These are phyloP conservation scores for Teleopsis dalmanni DNA, from an alignment of 1,140 invertebrate genomes.

Conservation along the genomic window DNA sequence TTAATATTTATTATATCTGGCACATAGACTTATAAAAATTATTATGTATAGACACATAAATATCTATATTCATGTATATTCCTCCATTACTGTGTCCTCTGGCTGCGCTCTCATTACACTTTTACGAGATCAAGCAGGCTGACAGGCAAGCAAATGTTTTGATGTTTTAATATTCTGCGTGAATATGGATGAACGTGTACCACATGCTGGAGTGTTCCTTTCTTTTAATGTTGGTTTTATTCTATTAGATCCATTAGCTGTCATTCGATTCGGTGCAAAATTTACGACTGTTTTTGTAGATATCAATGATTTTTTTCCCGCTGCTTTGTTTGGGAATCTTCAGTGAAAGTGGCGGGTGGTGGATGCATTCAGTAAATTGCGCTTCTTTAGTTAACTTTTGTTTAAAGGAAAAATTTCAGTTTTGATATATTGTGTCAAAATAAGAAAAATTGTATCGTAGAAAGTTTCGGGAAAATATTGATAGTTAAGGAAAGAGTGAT, in stretches of 20 bases:
- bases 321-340: neutral
- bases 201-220: neutral
- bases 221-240: constrained; percentile 1
- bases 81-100: too few relatives aligned
- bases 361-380: neutral
- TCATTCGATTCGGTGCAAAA: constrained; percentile 5
- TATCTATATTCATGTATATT: too few relatives aligned
- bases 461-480: too few relatives aligned
- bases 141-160: constrained; percentile 8
- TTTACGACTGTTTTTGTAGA: neutral
- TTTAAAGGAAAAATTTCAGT: neutral
- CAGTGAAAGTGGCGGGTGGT: neutral
- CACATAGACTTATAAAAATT: neutral
- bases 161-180: constrained; percentile 7
- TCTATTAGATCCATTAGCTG: constrained; percentile 6
- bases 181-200: constrained; percentile 3
- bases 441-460: constrained; percentile 7
- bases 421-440: constrained; percentile 9
- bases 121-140: neutral
- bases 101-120: neutral
- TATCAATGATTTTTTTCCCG: neutral
- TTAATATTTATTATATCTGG: constrained; percentile 9
- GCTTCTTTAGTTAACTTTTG: neutral
- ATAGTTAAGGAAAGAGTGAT: too few relatives aligned
- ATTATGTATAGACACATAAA: too few relatives aligned